Percentiles rank a stretch among this genome's conserved stretches.
These are phyloP conservation scores for Sycobia sp. DNA, from an alignment of 1,140 invertebrate species.

Conservation along the genomic window DNA sequence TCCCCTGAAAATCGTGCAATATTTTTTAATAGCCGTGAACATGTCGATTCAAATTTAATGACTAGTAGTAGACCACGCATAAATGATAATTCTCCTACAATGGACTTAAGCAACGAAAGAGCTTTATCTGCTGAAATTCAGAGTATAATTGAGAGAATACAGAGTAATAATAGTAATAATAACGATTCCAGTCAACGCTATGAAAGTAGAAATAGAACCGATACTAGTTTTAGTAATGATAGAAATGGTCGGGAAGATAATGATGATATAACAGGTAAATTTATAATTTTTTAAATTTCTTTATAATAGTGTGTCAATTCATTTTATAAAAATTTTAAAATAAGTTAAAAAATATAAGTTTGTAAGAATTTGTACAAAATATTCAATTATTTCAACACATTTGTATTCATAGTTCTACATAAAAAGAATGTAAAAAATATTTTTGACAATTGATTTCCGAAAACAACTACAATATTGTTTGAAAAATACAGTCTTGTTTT, in stretches of 20 bases:
- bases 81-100: slow-evolving; percentile 4
- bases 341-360: no score
- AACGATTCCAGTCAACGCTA: slow-evolving; percentile 27
- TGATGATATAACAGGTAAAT: slow-evolving; percentile 6
- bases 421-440: no score
- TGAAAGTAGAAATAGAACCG: slow-evolving; percentile 5
- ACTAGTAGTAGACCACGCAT: background rate
- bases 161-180: slow-evolving; percentile 31
- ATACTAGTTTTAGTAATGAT: slow-evolving; percentile 19
- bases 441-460: no score
- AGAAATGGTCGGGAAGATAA: slow-evolving; percentile 25
- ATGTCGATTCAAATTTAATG: background rate
- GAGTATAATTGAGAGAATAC: slow-evolving; percentile 45
- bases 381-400: no score
- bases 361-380: no score
- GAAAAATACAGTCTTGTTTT: no score
- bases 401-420: no score
- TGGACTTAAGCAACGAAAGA: slow-evolving; percentile 21
- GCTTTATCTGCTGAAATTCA: slow-evolving; percentile 39
- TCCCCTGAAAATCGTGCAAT: background rate
- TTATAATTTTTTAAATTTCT: background rate
- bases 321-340: no score
- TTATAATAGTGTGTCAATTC: background rate
- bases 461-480: no score
- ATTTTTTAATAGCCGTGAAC: no score